phyloP scores from a whole-genome alignment of 2,113 vertebrate genomes.

The Megaptera novaeangliae region DNA sequence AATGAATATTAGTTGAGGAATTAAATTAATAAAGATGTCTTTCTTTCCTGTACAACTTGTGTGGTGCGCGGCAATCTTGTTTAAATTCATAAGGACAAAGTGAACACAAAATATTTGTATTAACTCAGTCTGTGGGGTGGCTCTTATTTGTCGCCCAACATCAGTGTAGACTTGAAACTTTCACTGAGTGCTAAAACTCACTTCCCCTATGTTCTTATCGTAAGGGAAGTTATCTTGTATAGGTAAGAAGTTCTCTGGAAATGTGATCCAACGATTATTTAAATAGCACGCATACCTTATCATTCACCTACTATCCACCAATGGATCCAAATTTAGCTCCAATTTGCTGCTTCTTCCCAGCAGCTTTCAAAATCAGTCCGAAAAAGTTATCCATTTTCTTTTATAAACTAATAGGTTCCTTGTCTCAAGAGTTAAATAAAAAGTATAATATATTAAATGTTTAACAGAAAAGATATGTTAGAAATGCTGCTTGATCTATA shows the following conservation, averaged over 20 bases:
- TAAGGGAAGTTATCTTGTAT: slow-evolving; percentile 41
- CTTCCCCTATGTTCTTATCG: neutral
- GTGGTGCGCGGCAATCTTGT: neutral
- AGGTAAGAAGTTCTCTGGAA: slow-evolving; percentile 22
- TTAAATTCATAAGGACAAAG: neutral
- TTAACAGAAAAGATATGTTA: slow-evolving; percentile 72
- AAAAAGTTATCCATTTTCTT: slow-evolving; percentile 69
- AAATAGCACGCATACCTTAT: slow-evolving; percentile 46
- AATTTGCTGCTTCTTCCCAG: slow-evolving; percentile 61
- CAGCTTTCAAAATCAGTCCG: slow-evolving; percentile 65
- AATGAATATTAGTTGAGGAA: neutral
- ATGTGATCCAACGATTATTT: slow-evolving; percentile 42
- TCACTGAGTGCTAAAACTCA: neutral
- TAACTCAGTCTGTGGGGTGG: neutral
- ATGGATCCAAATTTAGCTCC: slow-evolving; percentile 52
- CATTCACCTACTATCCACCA: slow-evolving; percentile 36
- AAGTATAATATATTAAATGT: slow-evolving; percentile 76
- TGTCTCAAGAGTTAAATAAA: slow-evolving; percentile 73
- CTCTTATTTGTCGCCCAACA: neutral
- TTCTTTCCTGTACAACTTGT: neutral
- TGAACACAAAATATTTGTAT: neutral
- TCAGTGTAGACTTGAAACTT: neutral
- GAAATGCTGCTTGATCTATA: slow-evolving; percentile 63
- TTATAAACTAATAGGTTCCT: slow-evolving; percentile 69
- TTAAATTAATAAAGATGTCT: neutral